phyloP scores from a whole-genome alignment of 1,140 invertebrate genomes.

The Danaus melanippus region DNA sequence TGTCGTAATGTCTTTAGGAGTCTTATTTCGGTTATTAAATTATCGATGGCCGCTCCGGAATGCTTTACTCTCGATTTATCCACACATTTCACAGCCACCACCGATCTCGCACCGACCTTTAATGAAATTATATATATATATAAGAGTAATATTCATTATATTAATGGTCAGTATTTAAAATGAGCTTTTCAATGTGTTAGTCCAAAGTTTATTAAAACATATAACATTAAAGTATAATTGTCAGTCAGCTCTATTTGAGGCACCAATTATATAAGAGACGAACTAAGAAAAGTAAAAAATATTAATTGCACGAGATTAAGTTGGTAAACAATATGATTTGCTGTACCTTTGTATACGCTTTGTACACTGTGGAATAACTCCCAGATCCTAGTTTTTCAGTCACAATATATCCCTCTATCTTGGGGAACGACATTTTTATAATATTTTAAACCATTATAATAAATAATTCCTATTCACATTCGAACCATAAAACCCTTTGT shows the following conservation, averaged over 20 bases:
- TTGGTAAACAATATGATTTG: not conserved
- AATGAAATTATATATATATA: conserved; percentile 9
- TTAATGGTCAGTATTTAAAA: too few relatives aligned
- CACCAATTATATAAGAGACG: too few relatives aligned
- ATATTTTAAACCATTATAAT: not conserved
- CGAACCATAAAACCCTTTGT: too few relatives aligned
- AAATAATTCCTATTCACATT: too few relatives aligned
- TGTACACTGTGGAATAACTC: conserved; percentile 91
- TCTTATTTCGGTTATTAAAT: conserved; percentile 89
- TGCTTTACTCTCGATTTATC: conserved; percentile 81
- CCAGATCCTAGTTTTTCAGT: conserved; percentile 87
- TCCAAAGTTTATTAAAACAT: conserved; percentile 3
- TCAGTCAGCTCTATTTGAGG: too few relatives aligned
- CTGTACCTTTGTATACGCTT: conserved; percentile 84
- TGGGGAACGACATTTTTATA: conserved; percentile 66
- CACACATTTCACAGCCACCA: conserved; percentile 89
- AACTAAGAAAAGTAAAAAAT: too few relatives aligned
- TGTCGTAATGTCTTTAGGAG: conserved; percentile 81
- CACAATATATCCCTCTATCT: conserved; percentile 78
- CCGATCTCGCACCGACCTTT: conserved; percentile 75
- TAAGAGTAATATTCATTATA: not conserved
- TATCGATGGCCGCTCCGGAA: conserved; percentile 80
- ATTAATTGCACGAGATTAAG: too few relatives aligned
- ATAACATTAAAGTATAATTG: not conserved
- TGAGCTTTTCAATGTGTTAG: too few relatives aligned